Evolutionary conservation across 2,113 vertebrate species (phyloP), one percentile per base, ranked within the genome.

Genomic region (Tringa solitaria): DNA sequence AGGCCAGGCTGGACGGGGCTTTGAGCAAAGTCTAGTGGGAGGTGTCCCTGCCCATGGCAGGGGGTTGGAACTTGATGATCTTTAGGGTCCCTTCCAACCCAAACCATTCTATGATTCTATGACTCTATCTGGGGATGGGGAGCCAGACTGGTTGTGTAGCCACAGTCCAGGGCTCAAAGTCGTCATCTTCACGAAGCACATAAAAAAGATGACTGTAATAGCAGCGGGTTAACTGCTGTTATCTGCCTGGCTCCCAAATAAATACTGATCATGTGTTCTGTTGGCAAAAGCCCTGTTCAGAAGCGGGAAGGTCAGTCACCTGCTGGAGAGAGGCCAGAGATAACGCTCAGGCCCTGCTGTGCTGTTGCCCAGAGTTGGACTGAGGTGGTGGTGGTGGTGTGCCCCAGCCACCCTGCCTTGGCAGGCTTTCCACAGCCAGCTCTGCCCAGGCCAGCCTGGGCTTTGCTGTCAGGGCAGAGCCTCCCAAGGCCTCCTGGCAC

Each of bases 231-330:
- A 78, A n/a, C 30, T 75, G 61, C 45, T 86, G 1, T 85, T 79
- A 73, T 26, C 39, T 51, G 21, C 67, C 59, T 51, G 63, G 65
- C 53, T 92, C 8, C 4, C 61, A 64, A 30, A 48, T 83, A 72
- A 81, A 48, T 46, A 30, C 74, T 28, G 39, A 50, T 63, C 28
- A 21, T 48, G 24, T 48, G 46, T 70, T 75, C 69, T 73, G 57
- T 39, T 82, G 87, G 35, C 54, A 76, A 79, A 68, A 79, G 19
- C 30, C 54, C 68, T 74, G 22, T 46, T 89, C 60, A 56, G 81
- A 93, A 79, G 56, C 7, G 3, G 56, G 33, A 91, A 87, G 78
- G 70, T 84, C 84, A 78, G 35, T 78, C 32, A 80, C 56, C 89
- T 45, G 51, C 68, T 94, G 77, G 73, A 78, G 23, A 30, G n/a